Evolutionary conservation across 1,140 invertebrate genomes (phyloP).

Genomic region (Asbolus verrucosus): DNA sequence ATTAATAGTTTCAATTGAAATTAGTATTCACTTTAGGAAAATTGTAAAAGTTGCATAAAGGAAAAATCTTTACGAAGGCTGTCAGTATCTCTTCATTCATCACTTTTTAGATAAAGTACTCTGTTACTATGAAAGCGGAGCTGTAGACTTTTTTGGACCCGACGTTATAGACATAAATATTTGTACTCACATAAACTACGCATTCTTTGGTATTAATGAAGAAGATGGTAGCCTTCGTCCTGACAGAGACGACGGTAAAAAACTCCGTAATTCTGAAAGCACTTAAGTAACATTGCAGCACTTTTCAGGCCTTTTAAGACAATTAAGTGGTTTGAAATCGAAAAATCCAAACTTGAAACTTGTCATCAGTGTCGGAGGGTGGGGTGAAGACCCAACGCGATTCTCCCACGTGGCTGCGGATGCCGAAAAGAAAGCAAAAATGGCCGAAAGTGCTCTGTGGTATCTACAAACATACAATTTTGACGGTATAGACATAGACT

Average conservation of each 20-base stretch:
- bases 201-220: constrained; percentile 71
- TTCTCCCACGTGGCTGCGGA: constrained; percentile 60
- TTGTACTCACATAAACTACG: constrained; percentile 78
- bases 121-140: constrained; percentile 75
- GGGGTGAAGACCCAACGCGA: not conserved
- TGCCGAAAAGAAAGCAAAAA: constrained; percentile 63
- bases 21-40: too few relatives aligned
- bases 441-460: constrained; percentile 7
- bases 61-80: too few relatives aligned
- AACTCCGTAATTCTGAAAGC: not conserved
- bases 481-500: constrained; percentile 73
- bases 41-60: too few relatives aligned
- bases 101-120: constrained; percentile 55
- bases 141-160: constrained; percentile 67
- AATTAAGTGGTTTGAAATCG: constrained; percentile 2
- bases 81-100: too few relatives aligned
- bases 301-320: not conserved
- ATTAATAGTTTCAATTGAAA: too few relatives aligned
- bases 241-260: constrained; percentile 69
- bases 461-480: constrained; percentile 60
- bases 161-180: constrained; percentile 70
- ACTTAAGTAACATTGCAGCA: not conserved
- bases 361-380: constrained; percentile 7
- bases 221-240: constrained; percentile 66
- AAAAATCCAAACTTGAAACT: constrained; percentile 5